Conservation (phyloP, 2,888 invertebrate genomes). For the Pyrrhia umbra region DNA sequence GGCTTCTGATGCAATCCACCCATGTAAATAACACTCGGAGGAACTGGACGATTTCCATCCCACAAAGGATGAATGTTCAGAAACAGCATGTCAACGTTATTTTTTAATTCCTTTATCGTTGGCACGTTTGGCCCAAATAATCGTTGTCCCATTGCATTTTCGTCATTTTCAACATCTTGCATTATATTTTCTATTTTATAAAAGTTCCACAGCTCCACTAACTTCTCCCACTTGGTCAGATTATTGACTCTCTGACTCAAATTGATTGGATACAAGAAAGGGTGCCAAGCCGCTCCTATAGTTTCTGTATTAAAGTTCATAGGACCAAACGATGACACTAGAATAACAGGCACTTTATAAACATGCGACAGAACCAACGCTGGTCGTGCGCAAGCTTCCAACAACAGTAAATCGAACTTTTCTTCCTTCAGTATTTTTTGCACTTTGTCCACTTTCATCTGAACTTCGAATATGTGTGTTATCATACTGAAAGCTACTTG, state of each 20-base stretch:
- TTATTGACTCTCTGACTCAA: constrained; percentile 60
- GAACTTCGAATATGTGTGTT: too few species aligned
- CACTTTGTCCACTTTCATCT: too few species aligned
- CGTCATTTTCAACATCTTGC: constrained; percentile 52
- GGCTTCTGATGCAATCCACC: constrained; percentile 68
- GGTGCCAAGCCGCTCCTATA: constrained; percentile 66
- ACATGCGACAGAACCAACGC: constrained; percentile 51
- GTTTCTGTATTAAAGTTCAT: constrained; percentile 43
- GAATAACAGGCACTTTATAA: constrained; percentile 62
- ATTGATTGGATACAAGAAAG: constrained; percentile 64
- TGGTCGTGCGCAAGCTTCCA: constrained; percentile 58
- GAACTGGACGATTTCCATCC: constrained; percentile 74
- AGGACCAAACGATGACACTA: constrained; percentile 67
- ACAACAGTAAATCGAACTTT: constrained; percentile 68
- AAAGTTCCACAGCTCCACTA: constrained; percentile 53
- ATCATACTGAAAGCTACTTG: too few species aligned
- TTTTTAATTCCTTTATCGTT: constrained; percentile 55
- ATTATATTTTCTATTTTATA: constrained; percentile 16
- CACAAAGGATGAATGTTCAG: constrained; percentile 78
- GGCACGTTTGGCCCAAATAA: constrained; percentile 66
- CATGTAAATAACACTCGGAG: constrained; percentile 77
- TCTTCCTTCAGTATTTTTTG: background rate
- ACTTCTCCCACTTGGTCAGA: constrained; percentile 68
- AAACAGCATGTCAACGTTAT: constrained; percentile 77
- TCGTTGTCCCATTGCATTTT: constrained; percentile 31